Evolutionary conservation across 2,888 invertebrate genomes (phyloP).

Genomic region (Cotesia congregata): DNA sequence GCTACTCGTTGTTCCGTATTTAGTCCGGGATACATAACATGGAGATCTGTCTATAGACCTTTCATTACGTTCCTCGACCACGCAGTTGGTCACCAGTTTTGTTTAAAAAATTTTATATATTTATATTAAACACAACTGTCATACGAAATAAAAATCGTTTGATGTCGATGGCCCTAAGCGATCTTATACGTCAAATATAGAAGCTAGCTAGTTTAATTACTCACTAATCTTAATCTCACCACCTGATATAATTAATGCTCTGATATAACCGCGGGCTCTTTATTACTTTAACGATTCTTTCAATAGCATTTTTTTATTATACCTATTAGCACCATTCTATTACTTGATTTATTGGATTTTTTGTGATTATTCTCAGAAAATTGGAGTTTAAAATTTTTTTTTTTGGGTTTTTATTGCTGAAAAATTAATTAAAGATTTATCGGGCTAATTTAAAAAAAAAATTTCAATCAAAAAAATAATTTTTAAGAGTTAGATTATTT

Average conservation of each 20-base stretch:
- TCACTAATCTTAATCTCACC: slow-evolving; percentile 48
- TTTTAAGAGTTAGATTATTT: too few species aligned
- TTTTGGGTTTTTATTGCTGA: not conserved
- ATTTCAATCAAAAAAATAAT: too few species aligned
- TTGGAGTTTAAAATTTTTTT: not conserved
- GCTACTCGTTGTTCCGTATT: slow-evolving; percentile 55
- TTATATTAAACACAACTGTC: too few species aligned
- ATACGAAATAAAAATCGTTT: too few species aligned
- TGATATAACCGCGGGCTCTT: slow-evolving; percentile 40
- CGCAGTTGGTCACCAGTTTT: slow-evolving; percentile 21
- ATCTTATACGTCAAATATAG: too few species aligned
- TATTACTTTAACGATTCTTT: not conserved
- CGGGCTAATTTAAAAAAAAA: too few species aligned
- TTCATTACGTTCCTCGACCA: slow-evolving; percentile 36
- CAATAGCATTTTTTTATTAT: not conserved
- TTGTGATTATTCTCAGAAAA: not conserved
- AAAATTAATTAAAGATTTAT: too few species aligned
- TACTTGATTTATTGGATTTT: not conserved
- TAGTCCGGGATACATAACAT: slow-evolving; percentile 48
- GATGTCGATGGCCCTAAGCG: too few species aligned
- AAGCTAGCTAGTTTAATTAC: slow-evolving; percentile 14
- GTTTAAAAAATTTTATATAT: too few species aligned
- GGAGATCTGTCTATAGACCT: slow-evolving; percentile 47
- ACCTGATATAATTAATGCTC: slow-evolving; percentile 47
- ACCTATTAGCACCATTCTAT: not conserved